A percentile compares a stretch with the other conserved stretches of the same genome.
phyloP scores from a whole-genome alignment of 2,888 invertebrate genomes.

The Rambutsinella grinnellia region DNA sequence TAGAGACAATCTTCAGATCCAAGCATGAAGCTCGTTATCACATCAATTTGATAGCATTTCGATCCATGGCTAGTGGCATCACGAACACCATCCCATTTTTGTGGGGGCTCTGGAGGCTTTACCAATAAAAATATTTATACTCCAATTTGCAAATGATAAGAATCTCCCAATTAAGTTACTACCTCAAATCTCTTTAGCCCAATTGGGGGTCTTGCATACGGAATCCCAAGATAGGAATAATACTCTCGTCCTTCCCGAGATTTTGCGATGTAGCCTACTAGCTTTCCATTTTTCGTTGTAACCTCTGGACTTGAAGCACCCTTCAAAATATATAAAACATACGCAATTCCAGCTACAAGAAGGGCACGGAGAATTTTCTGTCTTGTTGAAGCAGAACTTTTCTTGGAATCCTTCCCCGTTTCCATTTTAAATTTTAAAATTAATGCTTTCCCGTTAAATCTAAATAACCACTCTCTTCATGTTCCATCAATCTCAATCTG shows the following conservation, averaged over 20 bases:
- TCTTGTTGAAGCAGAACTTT: constrained; percentile 47
- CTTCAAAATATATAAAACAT: constrained; percentile 40
- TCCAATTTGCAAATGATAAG: not conserved
- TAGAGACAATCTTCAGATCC: constrained; percentile 55
- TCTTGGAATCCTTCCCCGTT: too few relatives aligned
- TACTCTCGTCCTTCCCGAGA: constrained; percentile 47
- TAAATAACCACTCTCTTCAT: too few relatives aligned
- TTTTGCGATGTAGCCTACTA: constrained; percentile 46
- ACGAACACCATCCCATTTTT: constrained; percentile 54
- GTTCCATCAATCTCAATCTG: too few relatives aligned
- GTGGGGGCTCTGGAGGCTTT: constrained; percentile 43
- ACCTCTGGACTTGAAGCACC: constrained; percentile 50
- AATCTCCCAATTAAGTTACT: not conserved
- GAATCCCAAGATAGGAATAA: constrained; percentile 52
- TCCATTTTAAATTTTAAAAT: not conserved
- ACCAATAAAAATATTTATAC: constrained; percentile 2
- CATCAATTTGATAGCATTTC: constrained; percentile 59
- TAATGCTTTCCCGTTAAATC: not conserved
- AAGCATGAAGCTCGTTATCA: constrained; percentile 54
- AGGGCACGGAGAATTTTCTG: constrained; percentile 51
- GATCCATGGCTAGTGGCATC: constrained; percentile 52
- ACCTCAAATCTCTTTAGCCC: constrained; percentile 54
- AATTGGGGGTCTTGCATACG: constrained; percentile 45
- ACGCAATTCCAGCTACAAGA: constrained; percentile 46
- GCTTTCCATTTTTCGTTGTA: constrained; percentile 41